Evolutionary conservation across 2,113 vertebrate species (phyloP), one percentile per base, ranked within the genome.

Genomic region (Chaetorhynchus papuensis): DNA sequence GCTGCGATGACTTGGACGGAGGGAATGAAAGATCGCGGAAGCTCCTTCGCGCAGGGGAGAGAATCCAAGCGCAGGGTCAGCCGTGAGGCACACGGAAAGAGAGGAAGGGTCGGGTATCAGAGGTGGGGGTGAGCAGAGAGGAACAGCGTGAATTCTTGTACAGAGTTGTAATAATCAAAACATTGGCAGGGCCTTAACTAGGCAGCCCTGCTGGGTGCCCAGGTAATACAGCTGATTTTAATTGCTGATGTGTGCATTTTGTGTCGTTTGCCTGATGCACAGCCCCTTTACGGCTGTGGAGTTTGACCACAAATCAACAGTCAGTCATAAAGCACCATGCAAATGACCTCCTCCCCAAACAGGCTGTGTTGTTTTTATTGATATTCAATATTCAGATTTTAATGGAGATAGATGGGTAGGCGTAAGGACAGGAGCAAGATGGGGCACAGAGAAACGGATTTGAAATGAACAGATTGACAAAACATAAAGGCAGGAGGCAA

Each of bases 311-410:
- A 96, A 89, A 93, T 95, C 91, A 94, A 90, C 83, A 87, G 37
- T 30, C 60, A 45, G 65, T 87, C 84, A 92, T 65, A 85, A 92
- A 90, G 87, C 78, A 68, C 31, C 83, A 71, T 6, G 0, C 19
- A 39, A 70, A 54, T 47, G 5, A 68, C 87, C 83, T 89, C 50
- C 54, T 66, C 80, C 84, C 63, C 23, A 72, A 96, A 79, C 37
- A 70, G 68, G 74, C 76, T 45, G 92, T 88, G 70, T 92, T 83
- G 35, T 95, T 94, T 94, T 88, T 87, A 95, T 75, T 88, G 88
- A 80, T 86, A 88, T 91, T 94, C 85, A 82, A 76, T 96, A 94
- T 85, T 96, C 94, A 96, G 75, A 89, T 96, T 89, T 94, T 96
- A 96, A 96, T 94, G 77, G 92, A 93, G 86, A 91, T 52, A 19